Percentiles rank a stretch among this genome's conserved stretches.
Conservation (phyloP, 1,140 invertebrate species). For the Panagrolaimus sp. region DNA sequence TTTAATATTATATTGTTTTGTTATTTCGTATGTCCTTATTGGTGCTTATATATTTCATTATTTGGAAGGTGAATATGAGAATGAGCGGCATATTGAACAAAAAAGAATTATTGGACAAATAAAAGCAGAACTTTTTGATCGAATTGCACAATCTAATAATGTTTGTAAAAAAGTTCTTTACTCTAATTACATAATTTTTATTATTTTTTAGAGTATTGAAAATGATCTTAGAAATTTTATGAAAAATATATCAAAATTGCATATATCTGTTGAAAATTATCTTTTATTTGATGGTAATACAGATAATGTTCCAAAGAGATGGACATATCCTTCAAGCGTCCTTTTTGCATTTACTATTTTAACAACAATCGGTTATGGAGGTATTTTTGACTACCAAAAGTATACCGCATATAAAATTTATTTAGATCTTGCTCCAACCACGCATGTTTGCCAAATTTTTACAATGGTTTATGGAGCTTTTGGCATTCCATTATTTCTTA, state of each 20-base stretch:
- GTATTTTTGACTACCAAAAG: too few relatives aligned
- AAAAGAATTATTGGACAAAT: constrained; percentile 22
- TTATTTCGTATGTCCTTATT: constrained; percentile 44
- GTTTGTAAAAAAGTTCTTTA: background rate
- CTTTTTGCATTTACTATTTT: constrained; percentile 54
- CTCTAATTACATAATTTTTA: constrained; percentile 6
- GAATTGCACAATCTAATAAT: constrained; percentile 1
- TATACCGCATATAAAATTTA: too few relatives aligned
- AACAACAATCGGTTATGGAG: constrained; percentile 41
- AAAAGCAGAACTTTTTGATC: constrained; percentile 22
- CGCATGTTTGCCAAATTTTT: constrained; percentile 47
- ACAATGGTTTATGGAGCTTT: constrained; percentile 55
- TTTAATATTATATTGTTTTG: constrained; percentile 52
- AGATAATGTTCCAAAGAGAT: constrained; percentile 37
- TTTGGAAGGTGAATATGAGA: constrained; percentile 48
- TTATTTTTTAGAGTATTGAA: constrained; percentile 45
- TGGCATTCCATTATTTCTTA: constrained; percentile 54
- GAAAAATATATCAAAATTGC: constrained; percentile 41
- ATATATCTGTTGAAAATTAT: constrained; percentile 49
- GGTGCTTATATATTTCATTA: constrained; percentile 53
- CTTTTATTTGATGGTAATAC: constrained; percentile 36
- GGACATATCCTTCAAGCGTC: constrained; percentile 48
- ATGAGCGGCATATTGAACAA: constrained; percentile 38
- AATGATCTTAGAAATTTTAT: constrained; percentile 36
- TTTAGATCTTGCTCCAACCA: constrained; percentile 48